These are phyloP conservation scores for Lagria hirta DNA, from an alignment of 2,888 invertebrate genomes.

Conservation along the genomic window DNA sequence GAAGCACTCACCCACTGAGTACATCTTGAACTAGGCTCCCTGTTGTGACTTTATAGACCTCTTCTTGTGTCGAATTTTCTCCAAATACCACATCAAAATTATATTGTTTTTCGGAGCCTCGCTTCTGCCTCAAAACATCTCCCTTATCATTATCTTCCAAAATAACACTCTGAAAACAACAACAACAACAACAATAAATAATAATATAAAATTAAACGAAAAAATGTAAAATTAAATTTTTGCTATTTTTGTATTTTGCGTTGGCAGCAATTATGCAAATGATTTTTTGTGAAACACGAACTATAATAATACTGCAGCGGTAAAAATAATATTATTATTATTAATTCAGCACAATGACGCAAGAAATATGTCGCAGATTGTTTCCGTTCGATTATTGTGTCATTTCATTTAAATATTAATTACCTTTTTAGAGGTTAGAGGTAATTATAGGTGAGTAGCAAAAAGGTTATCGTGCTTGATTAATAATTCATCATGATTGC, in stretches of 20 bases:
- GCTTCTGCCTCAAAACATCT: slow-evolving; percentile 69
- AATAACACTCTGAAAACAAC: slow-evolving; percentile 62
- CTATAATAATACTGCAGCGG: slow-evolving; percentile 8
- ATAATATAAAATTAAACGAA: slow-evolving; percentile 1
- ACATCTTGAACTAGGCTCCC: slow-evolving; percentile 84
- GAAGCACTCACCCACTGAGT: slow-evolving; percentile 56
- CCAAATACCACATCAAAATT: slow-evolving; percentile 88
- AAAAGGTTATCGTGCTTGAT: background rate
- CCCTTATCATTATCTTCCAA: slow-evolving; percentile 64
- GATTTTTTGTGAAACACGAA: slow-evolving; percentile 13
- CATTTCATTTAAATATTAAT: background rate
- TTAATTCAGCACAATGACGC: slow-evolving; percentile 12
- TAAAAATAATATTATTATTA: slow-evolving; percentile 1
- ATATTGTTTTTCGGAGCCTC: slow-evolving; percentile 79
- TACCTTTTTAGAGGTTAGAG: background rate
- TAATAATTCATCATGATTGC: too few species aligned
- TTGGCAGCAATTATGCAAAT: slow-evolving; percentile 19
- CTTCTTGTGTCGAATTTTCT: slow-evolving; percentile 82
- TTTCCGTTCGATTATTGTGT: background rate
- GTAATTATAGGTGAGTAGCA: background rate
- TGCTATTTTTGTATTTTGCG: background rate
- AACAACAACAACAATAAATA: slow-evolving; percentile 2
- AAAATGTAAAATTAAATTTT: background rate
- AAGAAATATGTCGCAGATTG: slow-evolving; percentile 1
- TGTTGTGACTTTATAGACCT: slow-evolving; percentile 86